These are phyloP conservation scores for Noctua comes DNA, from an alignment of 2,888 invertebrate species.

Conservation along the genomic window DNA sequence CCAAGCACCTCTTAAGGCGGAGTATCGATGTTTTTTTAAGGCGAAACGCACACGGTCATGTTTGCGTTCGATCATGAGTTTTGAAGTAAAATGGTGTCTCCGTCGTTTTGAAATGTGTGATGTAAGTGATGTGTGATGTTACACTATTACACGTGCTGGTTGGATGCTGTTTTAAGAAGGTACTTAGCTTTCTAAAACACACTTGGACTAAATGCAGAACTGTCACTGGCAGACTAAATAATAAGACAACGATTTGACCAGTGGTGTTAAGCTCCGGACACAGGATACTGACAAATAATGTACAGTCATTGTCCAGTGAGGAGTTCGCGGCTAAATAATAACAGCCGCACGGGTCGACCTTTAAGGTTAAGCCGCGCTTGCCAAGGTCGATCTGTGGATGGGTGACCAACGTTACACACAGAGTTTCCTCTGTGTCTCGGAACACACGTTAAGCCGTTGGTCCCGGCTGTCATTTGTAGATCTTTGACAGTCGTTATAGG, in stretches of 20 bases:
- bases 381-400: no score
- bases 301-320: neutral
- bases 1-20: constrained; percentile 67
- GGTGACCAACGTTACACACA: no score
- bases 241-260: neutral
- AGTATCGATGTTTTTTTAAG: constrained; percentile 77
- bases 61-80: constrained; percentile 80
- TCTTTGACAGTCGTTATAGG: no score
- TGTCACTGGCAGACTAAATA: neutral
- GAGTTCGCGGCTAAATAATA: no score
- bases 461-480: no score
- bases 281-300: no score
- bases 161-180: neutral
- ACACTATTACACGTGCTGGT: constrained; percentile 9
- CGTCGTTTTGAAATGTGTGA: constrained; percentile 57
- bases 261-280: neutral
- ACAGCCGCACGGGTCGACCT: no score
- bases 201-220: neutral
- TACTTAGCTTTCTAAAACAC: neutral
- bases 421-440: no score
- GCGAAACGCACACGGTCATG: constrained; percentile 74
- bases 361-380: no score
- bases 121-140: constrained; percentile 46
- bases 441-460: no score
- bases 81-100: constrained; percentile 54